A percentile compares a stretch with the other conserved stretches of the same genome.
Evolutionary conservation across 2,113 vertebrate genomes (phyloP).

Genomic region (Dasypus novemcinctus): DNA sequence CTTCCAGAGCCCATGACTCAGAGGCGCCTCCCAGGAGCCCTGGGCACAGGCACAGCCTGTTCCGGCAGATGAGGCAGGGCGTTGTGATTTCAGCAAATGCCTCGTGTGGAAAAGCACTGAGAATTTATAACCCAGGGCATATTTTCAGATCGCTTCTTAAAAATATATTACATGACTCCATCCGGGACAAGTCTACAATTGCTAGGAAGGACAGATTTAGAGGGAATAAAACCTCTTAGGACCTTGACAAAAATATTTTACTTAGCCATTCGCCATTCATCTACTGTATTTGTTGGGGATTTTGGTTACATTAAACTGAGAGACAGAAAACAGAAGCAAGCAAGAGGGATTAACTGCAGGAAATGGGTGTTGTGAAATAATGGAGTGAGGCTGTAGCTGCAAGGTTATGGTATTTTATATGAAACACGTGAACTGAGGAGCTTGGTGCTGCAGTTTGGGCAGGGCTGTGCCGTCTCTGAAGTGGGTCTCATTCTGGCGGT

Average conservation of each 20-base stretch:
- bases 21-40: too few relatives aligned
- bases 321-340: background rate
- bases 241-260: background rate
- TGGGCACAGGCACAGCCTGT: rapidly evolving
- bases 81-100: background rate
- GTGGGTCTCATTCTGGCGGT: too few relatives aligned
- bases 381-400: rapidly evolving
- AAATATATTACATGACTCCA: background rate
- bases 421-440: too few relatives aligned
- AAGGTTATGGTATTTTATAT: background rate
- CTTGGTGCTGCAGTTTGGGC: too few relatives aligned
- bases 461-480: too few relatives aligned
- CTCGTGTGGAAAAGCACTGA: rapidly evolving
- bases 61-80: rapidly evolving
- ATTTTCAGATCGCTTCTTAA: background rate
- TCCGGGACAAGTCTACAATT: too few relatives aligned
- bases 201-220: background rate
- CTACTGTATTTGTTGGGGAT: background rate
- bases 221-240: background rate
- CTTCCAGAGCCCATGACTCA: rapidly evolving
- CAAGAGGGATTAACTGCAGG: background rate
- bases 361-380: background rate
- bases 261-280: background rate
- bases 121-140: background rate
- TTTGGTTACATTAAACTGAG: background rate